Conservation (phyloP, 2,797 vertebrate species). For the Nannoperca australis region DNA sequence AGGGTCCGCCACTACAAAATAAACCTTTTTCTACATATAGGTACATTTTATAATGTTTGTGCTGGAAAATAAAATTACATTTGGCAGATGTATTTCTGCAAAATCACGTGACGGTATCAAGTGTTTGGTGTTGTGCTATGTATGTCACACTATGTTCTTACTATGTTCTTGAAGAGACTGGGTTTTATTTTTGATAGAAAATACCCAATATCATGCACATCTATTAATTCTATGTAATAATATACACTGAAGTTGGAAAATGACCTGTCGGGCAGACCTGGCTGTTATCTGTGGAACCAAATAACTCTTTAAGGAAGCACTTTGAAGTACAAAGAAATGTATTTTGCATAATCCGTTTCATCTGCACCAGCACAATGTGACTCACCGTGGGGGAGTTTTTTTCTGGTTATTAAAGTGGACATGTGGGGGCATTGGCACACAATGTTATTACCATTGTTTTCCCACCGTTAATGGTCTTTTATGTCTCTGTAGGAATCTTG, state of each 20-base stretch:
- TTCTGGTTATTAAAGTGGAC: constrained; percentile 11
- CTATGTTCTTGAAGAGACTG: constrained; percentile 1
- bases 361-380: constrained; percentile 13
- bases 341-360: constrained; percentile 53
- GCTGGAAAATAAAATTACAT: background rate
- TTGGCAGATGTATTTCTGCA: background rate
- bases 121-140: background rate
- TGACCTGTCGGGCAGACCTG: background rate
- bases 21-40: background rate
- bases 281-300: constrained; percentile 16
- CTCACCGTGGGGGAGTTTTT: background rate
- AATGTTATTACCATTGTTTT: background rate
- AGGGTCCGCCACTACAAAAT: background rate
- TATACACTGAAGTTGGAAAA: background rate
- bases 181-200: background rate
- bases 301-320: constrained; percentile 34
- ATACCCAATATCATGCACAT: background rate
- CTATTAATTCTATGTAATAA: constrained; percentile 3
- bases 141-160: background rate
- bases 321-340: constrained; percentile 42
- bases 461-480: constrained; percentile 15
- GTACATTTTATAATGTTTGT: background rate
- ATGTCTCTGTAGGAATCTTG: constrained; percentile 86
- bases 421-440: background rate
- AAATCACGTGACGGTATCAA: background rate